Percentiles rank a stretch among this genome's conserved stretches.
Evolutionary conservation across 2,888 invertebrate species (phyloP).

Genomic region (Eupeodes luniger): DNA sequence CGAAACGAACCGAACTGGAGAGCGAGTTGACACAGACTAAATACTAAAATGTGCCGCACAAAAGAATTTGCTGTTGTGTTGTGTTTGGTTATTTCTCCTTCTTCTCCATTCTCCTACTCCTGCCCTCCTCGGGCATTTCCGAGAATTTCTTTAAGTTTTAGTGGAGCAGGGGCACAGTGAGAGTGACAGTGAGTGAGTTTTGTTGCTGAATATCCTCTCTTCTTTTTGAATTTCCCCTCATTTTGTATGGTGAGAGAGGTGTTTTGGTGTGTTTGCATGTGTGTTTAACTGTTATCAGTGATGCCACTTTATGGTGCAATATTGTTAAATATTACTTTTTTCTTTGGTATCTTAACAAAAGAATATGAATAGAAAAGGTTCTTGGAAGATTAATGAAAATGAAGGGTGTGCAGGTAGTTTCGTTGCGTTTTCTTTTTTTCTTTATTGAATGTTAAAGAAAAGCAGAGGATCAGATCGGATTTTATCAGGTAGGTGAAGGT

Average conservation of each 20-base stretch:
- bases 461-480: conserved; percentile 56
- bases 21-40: conserved; percentile 81
- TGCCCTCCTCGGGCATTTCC: conserved; percentile 66
- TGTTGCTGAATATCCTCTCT: conserved; percentile 47
- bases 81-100: conserved; percentile 40
- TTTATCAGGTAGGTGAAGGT: conserved; percentile 17
- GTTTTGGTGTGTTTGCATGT: background rate
- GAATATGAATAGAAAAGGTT: conserved; percentile 13
- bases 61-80: conserved; percentile 57
- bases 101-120: too few species aligned
- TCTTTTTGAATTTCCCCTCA: conserved; percentile 49
- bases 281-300: conserved; percentile 63
- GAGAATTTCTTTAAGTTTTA: conserved; percentile 62
- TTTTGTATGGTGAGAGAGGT: conserved; percentile 43
- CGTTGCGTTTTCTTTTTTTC: conserved; percentile 42
- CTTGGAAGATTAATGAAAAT: conserved; percentile 59
- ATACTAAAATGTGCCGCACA: conserved; percentile 55
- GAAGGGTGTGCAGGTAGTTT: conserved; percentile 67
- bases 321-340: conserved; percentile 14
- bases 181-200: too few species aligned
- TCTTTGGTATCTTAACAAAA: background rate
- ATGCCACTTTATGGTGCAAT: conserved; percentile 70
- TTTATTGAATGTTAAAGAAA: conserved; percentile 28
- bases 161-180: conserved; percentile 14
- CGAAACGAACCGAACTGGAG: conserved; percentile 78